Evolutionary conservation across 2,888 invertebrate genomes (phyloP).

Genomic region (Philopedon plagiatum): DNA sequence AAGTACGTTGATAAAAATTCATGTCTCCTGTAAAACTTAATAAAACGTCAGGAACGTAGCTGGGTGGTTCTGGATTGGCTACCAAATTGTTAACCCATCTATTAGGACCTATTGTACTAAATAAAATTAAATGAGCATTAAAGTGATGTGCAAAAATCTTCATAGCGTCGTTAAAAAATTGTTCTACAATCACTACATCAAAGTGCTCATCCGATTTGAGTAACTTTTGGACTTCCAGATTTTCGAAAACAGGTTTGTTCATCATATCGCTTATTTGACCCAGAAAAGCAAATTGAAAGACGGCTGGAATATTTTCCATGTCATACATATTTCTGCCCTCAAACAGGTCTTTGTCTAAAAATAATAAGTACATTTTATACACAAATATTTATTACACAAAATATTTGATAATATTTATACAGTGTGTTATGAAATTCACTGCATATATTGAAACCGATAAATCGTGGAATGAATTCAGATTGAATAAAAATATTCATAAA

Average conservation of each 20-base stretch:
- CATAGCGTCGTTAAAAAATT: conserved; percentile 69
- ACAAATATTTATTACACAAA: no score
- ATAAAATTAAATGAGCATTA: conserved; percentile 61
- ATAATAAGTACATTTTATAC: no score
- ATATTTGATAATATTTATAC: no score
- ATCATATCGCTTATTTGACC: background rate
- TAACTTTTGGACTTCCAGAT: conserved; percentile 43
- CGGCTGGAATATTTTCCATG: conserved; percentile 28
- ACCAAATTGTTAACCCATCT: conserved; percentile 69
- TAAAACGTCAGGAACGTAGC: conserved; percentile 67
- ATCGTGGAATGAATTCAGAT: no score
- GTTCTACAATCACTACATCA: conserved; percentile 62
- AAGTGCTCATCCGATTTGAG: conserved; percentile 60
- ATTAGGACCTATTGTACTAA: conserved; percentile 68
- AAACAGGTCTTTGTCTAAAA: background rate
- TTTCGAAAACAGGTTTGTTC: conserved; percentile 23
- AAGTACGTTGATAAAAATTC: conserved; percentile 71
- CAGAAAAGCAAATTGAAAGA: conserved; percentile 14
- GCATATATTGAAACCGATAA: no score
- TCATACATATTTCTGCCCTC: background rate
- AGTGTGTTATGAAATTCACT: no score
- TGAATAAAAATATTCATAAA: no score
- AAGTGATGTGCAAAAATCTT: conserved; percentile 64
- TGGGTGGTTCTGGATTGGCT: conserved; percentile 69
- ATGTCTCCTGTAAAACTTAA: conserved; percentile 59